Evolutionary conservation across 2,888 invertebrate genomes (phyloP).

Genomic region (Cyclophora albipunctata): DNA sequence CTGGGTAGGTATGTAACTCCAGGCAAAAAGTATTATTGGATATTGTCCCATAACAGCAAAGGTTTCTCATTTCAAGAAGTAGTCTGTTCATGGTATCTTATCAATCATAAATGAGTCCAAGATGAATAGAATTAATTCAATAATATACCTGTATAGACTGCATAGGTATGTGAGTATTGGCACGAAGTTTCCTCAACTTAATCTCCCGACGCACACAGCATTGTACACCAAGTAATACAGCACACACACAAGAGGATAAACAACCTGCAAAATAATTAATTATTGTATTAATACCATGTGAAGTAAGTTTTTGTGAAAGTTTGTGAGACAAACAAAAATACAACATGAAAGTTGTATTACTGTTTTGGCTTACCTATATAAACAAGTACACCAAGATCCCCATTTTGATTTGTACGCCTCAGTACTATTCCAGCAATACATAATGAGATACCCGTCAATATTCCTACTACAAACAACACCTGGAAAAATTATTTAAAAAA

Average conservation of each 20-base stretch:
- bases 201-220: slow-evolving; percentile 76
- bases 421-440: slow-evolving; percentile 80
- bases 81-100: too few species aligned
- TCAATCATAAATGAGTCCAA: too few species aligned
- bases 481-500: slow-evolving; percentile 36
- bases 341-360: too few species aligned
- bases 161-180: slow-evolving; percentile 65
- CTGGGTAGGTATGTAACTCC: too few species aligned
- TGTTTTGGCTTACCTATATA: slow-evolving; percentile 71
- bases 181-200: slow-evolving; percentile 52
- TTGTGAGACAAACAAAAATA: too few species aligned
- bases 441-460: slow-evolving; percentile 78
- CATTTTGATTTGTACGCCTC: slow-evolving; percentile 76
- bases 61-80: too few species aligned
- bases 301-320: too few species aligned
- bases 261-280: slow-evolving; percentile 58
- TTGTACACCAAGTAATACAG: slow-evolving; percentile 77
- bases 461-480: slow-evolving; percentile 80
- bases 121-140: slow-evolving; percentile 13
- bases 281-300: not conserved
- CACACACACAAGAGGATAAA: slow-evolving; percentile 77
- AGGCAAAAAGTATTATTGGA: too few species aligned
- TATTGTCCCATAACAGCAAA: too few species aligned
- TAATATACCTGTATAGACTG: slow-evolving; percentile 54
- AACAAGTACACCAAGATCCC: slow-evolving; percentile 79